phyloP scores from a whole-genome alignment of 2,113 vertebrate species.

The Albula goreensis region DNA sequence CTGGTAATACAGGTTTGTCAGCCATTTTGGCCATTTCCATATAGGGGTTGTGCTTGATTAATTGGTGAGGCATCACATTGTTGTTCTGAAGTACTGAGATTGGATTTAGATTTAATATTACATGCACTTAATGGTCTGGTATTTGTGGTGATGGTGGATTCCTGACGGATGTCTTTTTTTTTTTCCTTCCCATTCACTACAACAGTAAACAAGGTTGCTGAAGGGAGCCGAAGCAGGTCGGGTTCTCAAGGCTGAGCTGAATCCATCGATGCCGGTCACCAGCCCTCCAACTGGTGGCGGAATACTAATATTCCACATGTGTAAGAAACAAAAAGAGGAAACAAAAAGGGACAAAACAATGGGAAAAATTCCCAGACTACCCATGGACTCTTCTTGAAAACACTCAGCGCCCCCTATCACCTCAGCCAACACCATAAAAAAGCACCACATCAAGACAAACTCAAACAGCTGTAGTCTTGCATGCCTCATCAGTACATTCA shows the following conservation, averaged over 20 bases:
- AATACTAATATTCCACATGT: not conserved
- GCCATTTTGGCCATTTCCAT: not conserved
- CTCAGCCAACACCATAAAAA: not conserved
- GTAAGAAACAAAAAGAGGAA: not conserved
- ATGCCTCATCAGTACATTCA: conserved; percentile 7
- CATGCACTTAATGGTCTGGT: not conserved
- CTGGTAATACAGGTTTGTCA: not conserved
- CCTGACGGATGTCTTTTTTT: not conserved
- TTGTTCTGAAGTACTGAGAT: not conserved
- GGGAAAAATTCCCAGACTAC: not conserved
- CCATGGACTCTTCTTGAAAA: not conserved
- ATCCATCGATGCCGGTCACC: not conserved
- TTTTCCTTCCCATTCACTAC: not conserved
- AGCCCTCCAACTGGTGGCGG: not conserved
- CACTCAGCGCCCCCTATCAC: not conserved
- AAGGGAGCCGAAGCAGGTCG: not conserved
- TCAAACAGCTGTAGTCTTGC: not conserved
- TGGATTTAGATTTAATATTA: not conserved
- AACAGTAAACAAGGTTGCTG: conserved; percentile 5
- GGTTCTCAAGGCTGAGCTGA: not conserved
- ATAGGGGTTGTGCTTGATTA: not conserved
- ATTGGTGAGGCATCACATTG: not conserved
- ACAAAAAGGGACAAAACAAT: conserved; percentile 9
- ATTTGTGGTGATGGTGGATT: not conserved
- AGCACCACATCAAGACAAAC: not conserved